These are phyloP conservation scores for Coenonympha glycerion DNA, from an alignment of 2,888 invertebrate genomes.

Conservation along the genomic window DNA sequence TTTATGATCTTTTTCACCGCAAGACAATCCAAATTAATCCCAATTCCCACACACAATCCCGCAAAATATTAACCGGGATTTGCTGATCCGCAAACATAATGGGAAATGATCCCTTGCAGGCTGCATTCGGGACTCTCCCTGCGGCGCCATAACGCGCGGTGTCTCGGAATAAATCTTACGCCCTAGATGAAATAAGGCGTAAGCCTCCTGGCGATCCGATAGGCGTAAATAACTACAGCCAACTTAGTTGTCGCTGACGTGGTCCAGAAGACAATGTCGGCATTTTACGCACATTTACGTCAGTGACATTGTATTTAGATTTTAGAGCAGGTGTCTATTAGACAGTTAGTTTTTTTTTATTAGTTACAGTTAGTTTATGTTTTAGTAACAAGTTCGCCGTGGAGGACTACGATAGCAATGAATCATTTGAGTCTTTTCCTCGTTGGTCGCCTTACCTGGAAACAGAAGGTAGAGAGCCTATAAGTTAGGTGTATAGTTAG, in stretches of 20 bases:
- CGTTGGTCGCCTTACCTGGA: too few species aligned
- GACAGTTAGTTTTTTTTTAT: too few species aligned
- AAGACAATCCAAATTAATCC: constrained; percentile 50
- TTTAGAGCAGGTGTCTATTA: too few species aligned
- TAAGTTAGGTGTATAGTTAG: too few species aligned
- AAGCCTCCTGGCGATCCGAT: constrained; percentile 63
- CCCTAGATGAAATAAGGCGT: constrained; percentile 47
- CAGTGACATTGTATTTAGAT: too few species aligned
- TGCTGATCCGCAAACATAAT: constrained; percentile 59
- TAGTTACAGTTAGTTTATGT: too few species aligned
- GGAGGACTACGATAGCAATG: too few species aligned
- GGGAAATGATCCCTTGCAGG: constrained; percentile 49
- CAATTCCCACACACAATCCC: constrained; percentile 59
- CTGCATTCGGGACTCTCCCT: constrained; percentile 62
- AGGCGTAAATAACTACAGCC: constrained; percentile 30
- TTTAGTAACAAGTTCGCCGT: too few species aligned
- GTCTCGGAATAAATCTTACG: constrained; percentile 72
- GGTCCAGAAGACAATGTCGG: too few species aligned
- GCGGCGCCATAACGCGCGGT: constrained; percentile 66
- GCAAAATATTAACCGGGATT: constrained; percentile 49
- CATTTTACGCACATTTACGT: too few species aligned
- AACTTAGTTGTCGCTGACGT: neutral
- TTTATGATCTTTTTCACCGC: constrained; percentile 34
- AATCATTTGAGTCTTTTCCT: too few species aligned
- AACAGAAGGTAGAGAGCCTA: too few species aligned